Evolutionary conservation across 2,888 invertebrate species (phyloP).

Genomic region (Fragum fragum): DNA sequence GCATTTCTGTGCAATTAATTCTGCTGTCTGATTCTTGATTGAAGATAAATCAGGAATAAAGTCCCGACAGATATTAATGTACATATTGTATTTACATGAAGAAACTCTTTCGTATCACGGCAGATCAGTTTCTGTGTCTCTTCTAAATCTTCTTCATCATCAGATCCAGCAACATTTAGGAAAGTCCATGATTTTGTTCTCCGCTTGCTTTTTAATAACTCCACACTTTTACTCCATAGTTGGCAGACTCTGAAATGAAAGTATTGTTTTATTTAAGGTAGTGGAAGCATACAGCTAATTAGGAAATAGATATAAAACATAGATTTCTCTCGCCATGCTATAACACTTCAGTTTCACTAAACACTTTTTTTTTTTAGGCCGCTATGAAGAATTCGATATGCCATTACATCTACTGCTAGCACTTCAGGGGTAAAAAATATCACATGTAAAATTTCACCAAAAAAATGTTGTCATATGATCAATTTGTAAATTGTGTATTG

Average conservation of each 20-base stretch:
- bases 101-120: not conserved
- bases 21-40: too few relatives aligned
- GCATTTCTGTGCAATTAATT: too few relatives aligned
- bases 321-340: not conserved
- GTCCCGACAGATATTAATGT: too few relatives aligned
- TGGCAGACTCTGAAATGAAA: constrained; percentile 1
- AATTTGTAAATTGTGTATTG: too few relatives aligned
- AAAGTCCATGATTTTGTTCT: constrained; percentile 7
- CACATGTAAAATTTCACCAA: too few relatives aligned
- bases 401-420: not conserved
- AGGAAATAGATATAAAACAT: not conserved
- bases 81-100: too few relatives aligned
- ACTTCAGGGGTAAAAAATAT: not conserved
- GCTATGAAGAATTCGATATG: too few relatives aligned
- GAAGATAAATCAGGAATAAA: too few relatives aligned
- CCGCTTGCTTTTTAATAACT: not conserved
- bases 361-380: not conserved
- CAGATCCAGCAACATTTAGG: not conserved
- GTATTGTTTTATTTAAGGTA: too few relatives aligned
- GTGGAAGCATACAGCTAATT: not conserved
- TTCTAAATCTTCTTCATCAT: not conserved
- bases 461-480: too few relatives aligned
- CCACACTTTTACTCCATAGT: constrained; percentile 1
- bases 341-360: not conserved
- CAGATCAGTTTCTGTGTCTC: not conserved